These are phyloP conservation scores for Drosophila sproati DNA, from an alignment of 1,140 invertebrate genomes.

Conservation along the genomic window DNA sequence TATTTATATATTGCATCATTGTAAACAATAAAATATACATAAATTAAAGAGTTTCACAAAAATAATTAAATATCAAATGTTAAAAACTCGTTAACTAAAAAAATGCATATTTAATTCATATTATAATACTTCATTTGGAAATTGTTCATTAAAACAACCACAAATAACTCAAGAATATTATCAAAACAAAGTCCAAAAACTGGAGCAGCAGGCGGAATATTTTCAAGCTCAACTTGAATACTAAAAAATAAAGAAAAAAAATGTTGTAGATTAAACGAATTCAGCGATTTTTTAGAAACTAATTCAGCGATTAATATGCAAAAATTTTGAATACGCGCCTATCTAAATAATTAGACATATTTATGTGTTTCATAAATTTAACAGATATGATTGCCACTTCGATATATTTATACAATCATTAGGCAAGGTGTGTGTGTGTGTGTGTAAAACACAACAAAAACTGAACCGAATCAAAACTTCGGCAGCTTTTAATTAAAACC, in stretches of 20 bases:
- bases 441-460: constrained; percentile 5
- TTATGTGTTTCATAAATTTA: constrained; percentile 76
- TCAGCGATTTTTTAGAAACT: neutral
- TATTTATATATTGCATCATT: too few relatives aligned
- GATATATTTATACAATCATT: constrained; percentile 27
- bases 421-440: constrained; percentile 28
- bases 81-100: neutral
- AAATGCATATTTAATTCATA: too few relatives aligned
- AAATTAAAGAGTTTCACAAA: too few relatives aligned
- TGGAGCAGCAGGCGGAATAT: neutral
- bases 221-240: neutral
- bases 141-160: too few relatives aligned
- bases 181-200: neutral
- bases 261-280: too few relatives aligned
- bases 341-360: constrained; percentile 80
- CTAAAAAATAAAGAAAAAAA: too few relatives aligned
- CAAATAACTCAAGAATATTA: neutral
- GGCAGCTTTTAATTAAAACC: constrained; percentile 77
- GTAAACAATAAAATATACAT: too few relatives aligned
- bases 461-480: constrained; percentile 39
- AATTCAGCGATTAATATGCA: constrained; percentile 42
- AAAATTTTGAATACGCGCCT: constrained; percentile 39
- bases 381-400: constrained; percentile 61
- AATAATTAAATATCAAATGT: neutral
- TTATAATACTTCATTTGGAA: too few relatives aligned